Evolutionary conservation across 2,113 vertebrate species (phyloP), one percentile per base, ranked within the genome.

Genomic region (Chamaetylas fuelleborni): DNA sequence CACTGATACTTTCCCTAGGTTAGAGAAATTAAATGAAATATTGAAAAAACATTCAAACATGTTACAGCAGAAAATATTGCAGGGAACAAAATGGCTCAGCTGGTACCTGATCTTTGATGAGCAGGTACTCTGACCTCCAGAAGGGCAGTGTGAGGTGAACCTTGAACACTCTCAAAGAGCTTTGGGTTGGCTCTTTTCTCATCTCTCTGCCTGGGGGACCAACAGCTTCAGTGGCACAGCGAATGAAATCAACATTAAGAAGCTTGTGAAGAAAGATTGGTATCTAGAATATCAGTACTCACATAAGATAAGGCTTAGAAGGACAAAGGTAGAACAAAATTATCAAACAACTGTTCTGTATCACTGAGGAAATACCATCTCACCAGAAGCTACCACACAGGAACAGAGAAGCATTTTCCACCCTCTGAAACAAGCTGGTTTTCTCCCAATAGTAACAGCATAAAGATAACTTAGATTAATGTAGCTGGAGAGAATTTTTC

Each of bases 321-420:
- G 14, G 47, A 60, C 22, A 66, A 79, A 82, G 51, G 14, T 8
- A 20, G 65, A 45, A 50, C 3, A 38, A 70, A 88, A 33, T 45
- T 54, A 73, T 33, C 12, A 88, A 53, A 42, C 7, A 29, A 42
- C 24, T 53, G 22, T 38, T 65, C 38, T n/a, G 1, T 38, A 34
- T 22, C 34, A 38, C 40, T 20, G 28, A 82, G 16, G 14, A 89
- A 91, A 79, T 14, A 20, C 6, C 25, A 34, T n/a, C 36, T 73
- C n/a, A 69, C 8, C 6, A 25, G 67, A 31, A 53, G 33, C 22
- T 29, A 23, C 20, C 19, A 51, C 24, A 14, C 0, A 0, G 45
- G 29, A 57, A 10, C 15, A 40, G 38, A 8, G 20, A 53, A 33
- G 3, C 1, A 1, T 25, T 85, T 79, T 31, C 43, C 8, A 67